Conservation (phyloP, 2,888 invertebrate genomes). For the Drosophila affinis region DNA sequence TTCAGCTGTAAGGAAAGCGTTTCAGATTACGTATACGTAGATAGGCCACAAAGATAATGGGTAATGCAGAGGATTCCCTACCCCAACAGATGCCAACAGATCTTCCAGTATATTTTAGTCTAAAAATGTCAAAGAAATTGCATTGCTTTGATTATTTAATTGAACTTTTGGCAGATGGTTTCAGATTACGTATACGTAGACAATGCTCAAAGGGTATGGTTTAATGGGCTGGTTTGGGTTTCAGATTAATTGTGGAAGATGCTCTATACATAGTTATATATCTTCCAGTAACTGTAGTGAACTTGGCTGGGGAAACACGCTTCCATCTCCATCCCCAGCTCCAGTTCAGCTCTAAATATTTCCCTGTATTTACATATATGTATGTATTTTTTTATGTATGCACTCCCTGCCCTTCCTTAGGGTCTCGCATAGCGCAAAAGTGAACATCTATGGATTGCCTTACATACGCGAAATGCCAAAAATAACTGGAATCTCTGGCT, state of each 20-base stretch:
- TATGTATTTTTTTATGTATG: slow-evolving; percentile 37
- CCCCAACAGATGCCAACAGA: no score
- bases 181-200: no score
- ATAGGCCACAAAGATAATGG: not conserved
- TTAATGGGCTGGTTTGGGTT: no score
- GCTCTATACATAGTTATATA: not conserved
- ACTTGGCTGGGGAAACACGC: not conserved
- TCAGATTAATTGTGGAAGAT: no score
- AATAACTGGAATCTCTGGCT: slow-evolving; percentile 93
- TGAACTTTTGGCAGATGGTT: no score
- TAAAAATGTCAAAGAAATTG: no score
- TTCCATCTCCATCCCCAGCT: slow-evolving; percentile 12
- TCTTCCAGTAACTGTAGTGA: not conserved
- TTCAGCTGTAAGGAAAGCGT: not conserved
- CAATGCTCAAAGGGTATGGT: no score
- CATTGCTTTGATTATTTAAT: no score
- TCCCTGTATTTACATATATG: slow-evolving; percentile 31
- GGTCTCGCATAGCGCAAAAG: slow-evolving; percentile 91
- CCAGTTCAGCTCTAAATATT: slow-evolving; percentile 9
- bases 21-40: no score
- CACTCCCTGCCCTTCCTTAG: slow-evolving; percentile 61
- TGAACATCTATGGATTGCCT: slow-evolving; percentile 94
- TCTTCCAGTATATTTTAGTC: no score
- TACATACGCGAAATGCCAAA: slow-evolving; percentile 94
- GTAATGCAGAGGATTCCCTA: no score